phyloP scores from a whole-genome alignment of 2,113 vertebrate species.

The Phylloscopus trochiloides region DNA sequence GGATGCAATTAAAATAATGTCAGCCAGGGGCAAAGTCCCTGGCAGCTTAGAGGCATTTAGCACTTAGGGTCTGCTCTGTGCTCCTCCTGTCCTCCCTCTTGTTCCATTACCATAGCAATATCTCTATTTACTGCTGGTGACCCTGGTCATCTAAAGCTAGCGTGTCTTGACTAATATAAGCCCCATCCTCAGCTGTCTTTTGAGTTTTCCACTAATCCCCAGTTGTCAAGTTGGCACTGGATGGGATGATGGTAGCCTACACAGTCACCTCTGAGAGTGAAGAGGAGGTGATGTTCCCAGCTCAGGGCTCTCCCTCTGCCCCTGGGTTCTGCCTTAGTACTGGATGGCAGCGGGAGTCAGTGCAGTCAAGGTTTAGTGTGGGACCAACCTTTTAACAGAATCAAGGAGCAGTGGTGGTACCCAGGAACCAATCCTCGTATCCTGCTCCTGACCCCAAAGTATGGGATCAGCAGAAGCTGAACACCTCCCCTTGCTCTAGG shows the following conservation, averaged over 20 bases:
- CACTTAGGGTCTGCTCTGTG: not conserved
- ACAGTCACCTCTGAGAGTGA: not conserved
- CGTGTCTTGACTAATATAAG: not conserved
- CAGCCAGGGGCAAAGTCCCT: not conserved
- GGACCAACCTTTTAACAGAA: not conserved
- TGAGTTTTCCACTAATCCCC: slow-evolving; percentile 38
- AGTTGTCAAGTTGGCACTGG: not conserved
- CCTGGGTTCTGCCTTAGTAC: not conserved
- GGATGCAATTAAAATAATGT: not conserved
- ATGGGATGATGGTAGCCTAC: not conserved
- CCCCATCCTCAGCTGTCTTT: slow-evolving; percentile 21
- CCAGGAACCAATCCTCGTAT: not conserved
- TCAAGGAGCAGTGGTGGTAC: not conserved
- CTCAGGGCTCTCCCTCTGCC: not conserved
- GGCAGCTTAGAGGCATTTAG: not conserved
- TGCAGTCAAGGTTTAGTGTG: not conserved
- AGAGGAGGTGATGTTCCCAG: not conserved
- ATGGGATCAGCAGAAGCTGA: not conserved
- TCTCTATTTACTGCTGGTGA: not conserved
- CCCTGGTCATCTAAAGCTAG: not conserved
- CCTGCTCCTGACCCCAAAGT: not conserved
- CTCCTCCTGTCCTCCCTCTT: not conserved
- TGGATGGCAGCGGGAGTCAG: accelerated
- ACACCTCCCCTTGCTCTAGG: not conserved
- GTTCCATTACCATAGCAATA: not conserved